Evolutionary conservation across 2,888 invertebrate species (phyloP).

Genomic region (Meiosimyza decipiens): DNA sequence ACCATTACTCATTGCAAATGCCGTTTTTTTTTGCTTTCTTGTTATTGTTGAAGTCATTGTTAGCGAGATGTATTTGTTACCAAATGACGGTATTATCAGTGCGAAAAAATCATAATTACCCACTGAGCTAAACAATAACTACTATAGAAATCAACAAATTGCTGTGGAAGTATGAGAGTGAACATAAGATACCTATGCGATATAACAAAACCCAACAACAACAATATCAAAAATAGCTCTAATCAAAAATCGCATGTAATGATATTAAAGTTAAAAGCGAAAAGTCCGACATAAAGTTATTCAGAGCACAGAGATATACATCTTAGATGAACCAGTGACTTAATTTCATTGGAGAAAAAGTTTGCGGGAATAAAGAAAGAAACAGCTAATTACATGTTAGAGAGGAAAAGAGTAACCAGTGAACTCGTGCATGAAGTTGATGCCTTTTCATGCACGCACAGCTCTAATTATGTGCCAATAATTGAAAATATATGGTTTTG

Average conservation of each 20-base stretch:
- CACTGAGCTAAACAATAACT: neutral
- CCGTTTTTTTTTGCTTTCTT: neutral
- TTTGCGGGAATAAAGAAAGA: neutral
- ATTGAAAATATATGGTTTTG: too few species aligned
- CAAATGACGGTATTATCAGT: constrained; percentile 4
- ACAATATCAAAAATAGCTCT: neutral
- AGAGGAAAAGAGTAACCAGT: too few species aligned
- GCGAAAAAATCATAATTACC: constrained; percentile 1
- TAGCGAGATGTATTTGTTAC: neutral
- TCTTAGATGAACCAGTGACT: neutral
- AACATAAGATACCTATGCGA: too few species aligned
- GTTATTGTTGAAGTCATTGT: neutral
- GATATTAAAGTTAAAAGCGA: neutral
- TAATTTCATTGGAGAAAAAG: neutral
- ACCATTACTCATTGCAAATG: neutral
- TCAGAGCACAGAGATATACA: neutral
- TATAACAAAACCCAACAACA: neutral
- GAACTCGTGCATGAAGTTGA: constrained; percentile 5
- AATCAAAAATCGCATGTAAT: neutral
- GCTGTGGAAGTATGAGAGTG: too few species aligned
- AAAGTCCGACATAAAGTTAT: neutral
- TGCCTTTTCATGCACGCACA: neutral
- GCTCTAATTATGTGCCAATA: too few species aligned
- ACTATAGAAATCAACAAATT: too few species aligned
- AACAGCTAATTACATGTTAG: too few species aligned